Base-by-base conservation (phyloP, 2,797 vertebrate species). In the Lemur catta region DNA sequence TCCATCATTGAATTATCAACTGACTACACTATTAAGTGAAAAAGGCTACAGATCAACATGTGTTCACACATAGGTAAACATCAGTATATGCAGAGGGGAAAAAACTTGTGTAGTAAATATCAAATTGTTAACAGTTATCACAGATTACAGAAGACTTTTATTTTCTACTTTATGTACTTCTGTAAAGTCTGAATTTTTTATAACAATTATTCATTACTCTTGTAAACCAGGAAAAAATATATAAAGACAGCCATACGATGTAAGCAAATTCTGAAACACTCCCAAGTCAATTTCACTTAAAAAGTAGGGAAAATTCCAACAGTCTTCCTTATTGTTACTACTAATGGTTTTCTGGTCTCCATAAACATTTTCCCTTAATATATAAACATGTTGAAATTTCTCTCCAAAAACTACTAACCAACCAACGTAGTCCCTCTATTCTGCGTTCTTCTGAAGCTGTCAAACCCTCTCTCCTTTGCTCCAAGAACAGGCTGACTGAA, bases 201-300 rank as follows among this genome's bases (percentile, higher is more conserved):
- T 15, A 89, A 90, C 4, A 91, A 91, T 75, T 38, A 81, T 38
- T n/a, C 35, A 63, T 89, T 85, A 92, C 11, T 55, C 46, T 65
- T 76, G 0, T 71, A 94, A 85, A 82, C 69, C 2, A 91, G 46
- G 52, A 90, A 65, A 86, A 89, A 38, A 63, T 43, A 89, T 75
- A 81, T 26, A 90, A 67, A 92, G 69, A 85, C 28, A 84, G 61
- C 50, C 41, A 85, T 24, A 41, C 65, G 63, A 88, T 46, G 84
- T 81, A 88, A 46, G 48, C 24, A 90, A 95, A 96, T 87, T 96
- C 55, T 93, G 84, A 84, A 79, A 90, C 6, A 82, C 4, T 93
- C 24, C n/a, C 46, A 92, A 43, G 52, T 80, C 35, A 76, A 72
- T 84, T 90, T 96, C 43, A 79, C 48, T 80, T 79, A 48, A 87